These are phyloP conservation scores for Aradus depressus DNA, from an alignment of 2,888 invertebrate species.

Conservation along the genomic window DNA sequence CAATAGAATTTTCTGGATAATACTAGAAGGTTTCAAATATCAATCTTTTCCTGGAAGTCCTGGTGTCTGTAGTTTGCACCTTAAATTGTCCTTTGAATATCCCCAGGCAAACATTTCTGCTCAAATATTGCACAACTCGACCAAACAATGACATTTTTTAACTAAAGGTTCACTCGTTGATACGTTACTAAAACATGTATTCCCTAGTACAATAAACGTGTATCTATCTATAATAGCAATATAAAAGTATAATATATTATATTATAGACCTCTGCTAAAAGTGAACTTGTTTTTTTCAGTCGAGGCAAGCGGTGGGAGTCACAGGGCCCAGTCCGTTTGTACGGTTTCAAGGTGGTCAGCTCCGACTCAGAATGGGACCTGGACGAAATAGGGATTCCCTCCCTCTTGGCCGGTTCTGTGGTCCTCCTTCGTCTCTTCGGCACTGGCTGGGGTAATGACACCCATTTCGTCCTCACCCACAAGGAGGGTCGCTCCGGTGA, in stretches of 20 bases:
- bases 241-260: neutral
- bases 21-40: too few species aligned
- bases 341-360: constrained; percentile 33
- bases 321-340: constrained; percentile 22
- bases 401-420: constrained; percentile 48
- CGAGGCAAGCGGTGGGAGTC: constrained; percentile 13
- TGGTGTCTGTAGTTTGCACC: too few species aligned
- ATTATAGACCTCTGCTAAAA: neutral
- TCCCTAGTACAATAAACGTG: too few species aligned
- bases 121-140: too few species aligned
- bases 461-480: constrained; percentile 59
- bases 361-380: constrained; percentile 29
- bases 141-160: too few species aligned
- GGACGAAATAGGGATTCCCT: constrained; percentile 50
- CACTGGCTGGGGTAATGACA: constrained; percentile 50
- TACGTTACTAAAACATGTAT: too few species aligned
- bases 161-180: too few species aligned
- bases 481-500: constrained; percentile 43
- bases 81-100: too few species aligned
- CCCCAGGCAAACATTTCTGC: too few species aligned
- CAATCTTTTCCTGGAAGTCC: too few species aligned
- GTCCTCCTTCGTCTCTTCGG: constrained; percentile 65
- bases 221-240: constrained; percentile 2
- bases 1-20: too few species aligned
- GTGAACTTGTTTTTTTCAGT: neutral